Conservation (phyloP, 2,888 invertebrate species). For the Lochmaea crataegi region DNA sequence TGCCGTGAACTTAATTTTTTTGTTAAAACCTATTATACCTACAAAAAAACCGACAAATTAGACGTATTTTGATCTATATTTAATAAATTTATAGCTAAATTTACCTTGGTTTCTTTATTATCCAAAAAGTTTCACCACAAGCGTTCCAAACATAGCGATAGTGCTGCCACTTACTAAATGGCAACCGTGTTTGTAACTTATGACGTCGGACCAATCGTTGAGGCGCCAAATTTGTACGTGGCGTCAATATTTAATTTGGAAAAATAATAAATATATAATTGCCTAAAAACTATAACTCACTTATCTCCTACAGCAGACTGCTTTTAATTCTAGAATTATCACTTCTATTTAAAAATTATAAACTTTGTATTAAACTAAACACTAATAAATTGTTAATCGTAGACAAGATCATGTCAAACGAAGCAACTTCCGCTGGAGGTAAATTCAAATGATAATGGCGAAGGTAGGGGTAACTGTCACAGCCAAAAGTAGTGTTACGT, state of each 20-base stretch:
- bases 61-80: constrained; percentile 31
- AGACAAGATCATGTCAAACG: not conserved
- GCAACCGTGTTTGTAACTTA: constrained; percentile 30
- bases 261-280: constrained; percentile 3
- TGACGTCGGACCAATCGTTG: constrained; percentile 30
- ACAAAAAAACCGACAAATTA: constrained; percentile 34
- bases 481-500: not conserved
- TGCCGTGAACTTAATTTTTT: constrained; percentile 46
- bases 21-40: constrained; percentile 47
- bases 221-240: constrained; percentile 50
- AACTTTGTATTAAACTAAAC: not conserved
- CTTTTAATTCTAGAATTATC: not conserved
- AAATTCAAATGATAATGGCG: constrained; percentile 14
- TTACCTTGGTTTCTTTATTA: constrained; percentile 53
- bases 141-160: constrained; percentile 57
- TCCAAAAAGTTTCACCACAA: constrained; percentile 53
- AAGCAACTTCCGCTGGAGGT: not conserved
- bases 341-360: not conserved
- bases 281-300: not conserved
- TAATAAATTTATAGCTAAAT: constrained; percentile 43
- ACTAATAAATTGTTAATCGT: not conserved
- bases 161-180: constrained; percentile 53
- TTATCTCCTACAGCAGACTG: not conserved
- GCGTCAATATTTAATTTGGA: constrained; percentile 15
- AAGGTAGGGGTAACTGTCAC: not conserved